Base-by-base conservation (phyloP, 2,888 invertebrate genomes). In the Hypomecis atomaria region DNA sequence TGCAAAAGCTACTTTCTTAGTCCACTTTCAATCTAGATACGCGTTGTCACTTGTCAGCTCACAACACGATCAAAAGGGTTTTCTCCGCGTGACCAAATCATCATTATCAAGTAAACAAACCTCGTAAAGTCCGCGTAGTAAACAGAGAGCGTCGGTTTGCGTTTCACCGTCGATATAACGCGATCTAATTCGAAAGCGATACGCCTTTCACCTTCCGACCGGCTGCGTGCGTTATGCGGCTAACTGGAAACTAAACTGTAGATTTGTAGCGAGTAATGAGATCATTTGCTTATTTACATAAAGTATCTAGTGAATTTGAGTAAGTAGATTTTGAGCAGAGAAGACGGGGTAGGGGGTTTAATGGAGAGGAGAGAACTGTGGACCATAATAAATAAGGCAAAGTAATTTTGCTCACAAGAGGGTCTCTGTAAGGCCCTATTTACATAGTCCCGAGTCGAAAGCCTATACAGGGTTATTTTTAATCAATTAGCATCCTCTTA, bases 171-270 rank as follows among this genome's bases (percentile, higher is more conserved):
- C 85, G 86, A 83, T 86, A 86, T 78, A 87, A 82, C 82, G 87
- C 88, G 90, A 88, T 90, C 89, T 88, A 89, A 89, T 88, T 92
- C 88, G 91, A 92, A 92, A 91, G 91, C 86, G 88, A 90, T 90
- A 86, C 83, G 88, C 91, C 91, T 92, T 92, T 92, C 91, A 90
- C 91, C 89, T 90, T 85, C 84, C 83, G 85, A 87, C 84, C 83
- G 78, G 66, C 75, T 79, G 70, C 74, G 82, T 82, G 79, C 81
- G 75, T 75, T 81, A 81, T 80, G 81, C 73, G 72, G 68, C 62
- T 69, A 69, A 75, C 67, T 66, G n/a, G 49, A 38, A 72, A 73
- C 70, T 72, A 71, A 59, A 65, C 65, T 68, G 67, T 68, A 66
- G 61, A 61, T 62, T 71, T 67, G 53, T 58, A 59, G 48, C 54